Conservation (phyloP, 2,888 invertebrate species). For the Microctonus brassicae region DNA sequence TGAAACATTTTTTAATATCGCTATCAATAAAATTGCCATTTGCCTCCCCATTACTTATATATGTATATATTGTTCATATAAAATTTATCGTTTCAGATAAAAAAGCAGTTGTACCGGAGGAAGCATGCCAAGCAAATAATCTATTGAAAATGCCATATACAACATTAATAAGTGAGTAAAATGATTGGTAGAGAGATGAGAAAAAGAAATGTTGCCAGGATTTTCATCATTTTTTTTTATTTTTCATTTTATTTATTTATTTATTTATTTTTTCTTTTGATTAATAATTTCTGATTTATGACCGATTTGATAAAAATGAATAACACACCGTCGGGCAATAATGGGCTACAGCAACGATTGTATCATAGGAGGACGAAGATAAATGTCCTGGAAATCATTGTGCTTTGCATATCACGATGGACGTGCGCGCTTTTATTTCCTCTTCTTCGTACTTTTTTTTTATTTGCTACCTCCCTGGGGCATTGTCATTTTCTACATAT, state of each 20-base stretch:
- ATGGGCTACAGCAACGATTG: constrained; percentile 40
- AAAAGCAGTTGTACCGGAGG: constrained; percentile 72
- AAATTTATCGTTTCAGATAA: constrained; percentile 53
- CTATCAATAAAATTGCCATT: constrained; percentile 4
- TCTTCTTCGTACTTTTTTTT: neutral
- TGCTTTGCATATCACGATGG: constrained; percentile 37
- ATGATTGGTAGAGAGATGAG: constrained; percentile 22
- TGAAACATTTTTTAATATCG: neutral
- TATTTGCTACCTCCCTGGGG: neutral
- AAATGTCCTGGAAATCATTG: constrained; percentile 39
- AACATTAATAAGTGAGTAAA: constrained; percentile 78
- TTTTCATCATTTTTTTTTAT: neutral
- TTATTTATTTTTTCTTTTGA: constrained; percentile 11
- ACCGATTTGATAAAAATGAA: constrained; percentile 41
- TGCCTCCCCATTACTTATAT: neutral
- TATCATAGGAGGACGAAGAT: constrained; percentile 44
- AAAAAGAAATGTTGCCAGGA: constrained; percentile 10
- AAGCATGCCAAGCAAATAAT: constrained; percentile 76
- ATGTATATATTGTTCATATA: neutral
- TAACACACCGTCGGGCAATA: constrained; percentile 43
- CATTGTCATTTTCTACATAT: neutral
- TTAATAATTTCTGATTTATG: constrained; percentile 50
- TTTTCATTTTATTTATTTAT: constrained; percentile 1
- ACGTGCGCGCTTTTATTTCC: constrained; percentile 11
- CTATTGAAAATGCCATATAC: constrained; percentile 72